Evolutionary conservation across 2,888 invertebrate genomes (phyloP).

Genomic region (Acrobasis repandana): DNA sequence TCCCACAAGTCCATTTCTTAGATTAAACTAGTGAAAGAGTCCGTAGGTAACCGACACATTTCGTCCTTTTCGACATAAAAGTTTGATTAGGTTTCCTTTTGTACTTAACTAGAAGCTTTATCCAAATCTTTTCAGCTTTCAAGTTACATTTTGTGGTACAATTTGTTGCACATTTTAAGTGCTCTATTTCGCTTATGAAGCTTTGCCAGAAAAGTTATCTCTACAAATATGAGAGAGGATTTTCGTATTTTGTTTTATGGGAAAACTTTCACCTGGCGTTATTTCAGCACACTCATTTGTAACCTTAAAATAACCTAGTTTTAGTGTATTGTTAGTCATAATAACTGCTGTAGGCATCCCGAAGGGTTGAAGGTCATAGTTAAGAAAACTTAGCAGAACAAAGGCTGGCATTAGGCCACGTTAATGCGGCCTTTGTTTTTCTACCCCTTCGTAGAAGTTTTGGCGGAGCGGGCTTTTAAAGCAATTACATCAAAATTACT

Average conservation of each 20-base stretch:
- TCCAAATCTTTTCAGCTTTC: background rate
- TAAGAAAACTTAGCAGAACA: constrained; percentile 9
- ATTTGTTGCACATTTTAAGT: too few species aligned
- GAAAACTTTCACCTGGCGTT: too few species aligned
- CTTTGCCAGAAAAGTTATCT: too few species aligned
- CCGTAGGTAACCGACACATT: background rate
- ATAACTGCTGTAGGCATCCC: background rate
- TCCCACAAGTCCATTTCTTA: background rate
- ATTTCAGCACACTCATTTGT: background rate
- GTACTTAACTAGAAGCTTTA: background rate
- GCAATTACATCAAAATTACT: constrained; percentile 4
- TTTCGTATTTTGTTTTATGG: too few species aligned
- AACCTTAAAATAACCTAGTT: background rate
- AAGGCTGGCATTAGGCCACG: background rate
- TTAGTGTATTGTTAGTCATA: background rate
- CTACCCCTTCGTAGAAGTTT: background rate
- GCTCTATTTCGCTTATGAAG: too few species aligned
- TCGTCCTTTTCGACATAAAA: background rate
- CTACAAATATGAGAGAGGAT: too few species aligned
- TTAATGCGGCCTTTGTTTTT: constrained; percentile 13
- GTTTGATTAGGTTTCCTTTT: background rate
- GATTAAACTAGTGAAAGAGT: background rate
- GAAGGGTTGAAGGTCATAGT: constrained; percentile 3
- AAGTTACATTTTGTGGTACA: background rate
- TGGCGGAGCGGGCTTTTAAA: background rate